Conservation (phyloP, 2,113 vertebrate species). For the Prunella himalayana region DNA sequence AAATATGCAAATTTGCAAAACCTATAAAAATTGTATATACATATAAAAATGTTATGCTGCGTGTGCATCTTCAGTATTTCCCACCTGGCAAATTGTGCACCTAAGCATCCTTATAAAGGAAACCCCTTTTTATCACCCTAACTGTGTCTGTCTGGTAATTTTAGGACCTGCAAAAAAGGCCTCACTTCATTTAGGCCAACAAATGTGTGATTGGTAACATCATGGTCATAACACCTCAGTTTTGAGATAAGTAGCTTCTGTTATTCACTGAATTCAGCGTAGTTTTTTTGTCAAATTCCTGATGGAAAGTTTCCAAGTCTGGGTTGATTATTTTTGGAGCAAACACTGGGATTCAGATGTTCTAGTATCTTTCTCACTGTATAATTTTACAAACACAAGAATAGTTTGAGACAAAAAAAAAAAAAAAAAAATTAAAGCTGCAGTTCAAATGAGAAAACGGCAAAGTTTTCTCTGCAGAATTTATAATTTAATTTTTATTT, state of each 20-base stretch:
- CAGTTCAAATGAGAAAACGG: background rate
- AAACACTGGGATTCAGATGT: background rate
- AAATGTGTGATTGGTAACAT: accelerated
- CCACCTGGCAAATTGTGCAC: accelerated
- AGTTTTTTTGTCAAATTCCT: background rate
- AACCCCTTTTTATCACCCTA: background rate
- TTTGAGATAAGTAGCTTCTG: background rate
- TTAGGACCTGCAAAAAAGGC: background rate
- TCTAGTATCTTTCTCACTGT: background rate
- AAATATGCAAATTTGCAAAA: background rate
- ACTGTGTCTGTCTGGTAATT: background rate
- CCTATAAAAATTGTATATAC: background rate
- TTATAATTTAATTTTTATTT: background rate
- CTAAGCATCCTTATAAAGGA: background rate
- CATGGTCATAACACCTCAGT: background rate
- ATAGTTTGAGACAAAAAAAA: background rate
- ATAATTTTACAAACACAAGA: background rate
- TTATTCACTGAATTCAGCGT: background rate
- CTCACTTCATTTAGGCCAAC: background rate
- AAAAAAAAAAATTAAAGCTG: background rate
- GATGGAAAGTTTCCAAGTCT: background rate
- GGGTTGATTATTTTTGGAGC: background rate
- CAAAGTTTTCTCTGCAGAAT: background rate
- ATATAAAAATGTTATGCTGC: accelerated
- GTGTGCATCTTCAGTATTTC: accelerated